These are phyloP conservation scores for Delphinapterus leucas DNA, from an alignment of 2,113 vertebrate species.

Conservation along the genomic window DNA sequence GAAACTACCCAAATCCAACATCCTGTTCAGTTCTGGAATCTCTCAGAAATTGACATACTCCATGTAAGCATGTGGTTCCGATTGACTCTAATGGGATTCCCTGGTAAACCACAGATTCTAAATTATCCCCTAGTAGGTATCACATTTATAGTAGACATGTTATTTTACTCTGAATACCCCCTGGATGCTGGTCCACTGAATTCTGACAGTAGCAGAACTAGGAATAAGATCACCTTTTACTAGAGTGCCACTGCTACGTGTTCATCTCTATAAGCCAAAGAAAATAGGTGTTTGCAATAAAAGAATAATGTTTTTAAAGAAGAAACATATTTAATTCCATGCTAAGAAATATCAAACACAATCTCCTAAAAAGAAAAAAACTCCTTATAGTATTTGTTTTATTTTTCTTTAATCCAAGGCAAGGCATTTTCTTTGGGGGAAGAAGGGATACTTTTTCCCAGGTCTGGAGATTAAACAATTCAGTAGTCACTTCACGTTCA, in stretches of 20 bases:
- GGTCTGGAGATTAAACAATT: slow-evolving; percentile 73
- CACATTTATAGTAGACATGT: slow-evolving; percentile 39
- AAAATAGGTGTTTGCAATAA: slow-evolving; percentile 10
- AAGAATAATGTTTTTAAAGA: background rate
- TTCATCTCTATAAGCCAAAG: background rate
- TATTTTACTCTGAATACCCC: slow-evolving; percentile 25
- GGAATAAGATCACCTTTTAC: background rate
- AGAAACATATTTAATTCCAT: background rate
- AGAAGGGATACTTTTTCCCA: slow-evolving; percentile 64
- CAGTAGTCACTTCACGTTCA: slow-evolving; percentile 70
- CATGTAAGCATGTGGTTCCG: slow-evolving; percentile 14
- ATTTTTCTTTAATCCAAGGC: slow-evolving; percentile 6
- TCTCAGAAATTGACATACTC: background rate
- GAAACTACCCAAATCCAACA: background rate
- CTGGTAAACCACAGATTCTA: slow-evolving; percentile 46
- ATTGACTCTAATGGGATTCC: slow-evolving; percentile 43
- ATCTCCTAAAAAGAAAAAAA: slow-evolving; percentile 26
- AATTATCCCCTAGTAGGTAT: slow-evolving; percentile 40
- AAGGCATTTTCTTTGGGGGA: slow-evolving; percentile 12
- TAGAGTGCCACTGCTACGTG: background rate
- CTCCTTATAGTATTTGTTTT: background rate
- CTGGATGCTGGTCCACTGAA: background rate
- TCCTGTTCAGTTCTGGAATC: background rate
- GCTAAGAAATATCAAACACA: slow-evolving; percentile 6
- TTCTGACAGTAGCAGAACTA: slow-evolving; percentile 13